These are phyloP conservation scores for Orthonyx spaldingii DNA, from an alignment of 2,113 vertebrate species.

Conservation along the genomic window DNA sequence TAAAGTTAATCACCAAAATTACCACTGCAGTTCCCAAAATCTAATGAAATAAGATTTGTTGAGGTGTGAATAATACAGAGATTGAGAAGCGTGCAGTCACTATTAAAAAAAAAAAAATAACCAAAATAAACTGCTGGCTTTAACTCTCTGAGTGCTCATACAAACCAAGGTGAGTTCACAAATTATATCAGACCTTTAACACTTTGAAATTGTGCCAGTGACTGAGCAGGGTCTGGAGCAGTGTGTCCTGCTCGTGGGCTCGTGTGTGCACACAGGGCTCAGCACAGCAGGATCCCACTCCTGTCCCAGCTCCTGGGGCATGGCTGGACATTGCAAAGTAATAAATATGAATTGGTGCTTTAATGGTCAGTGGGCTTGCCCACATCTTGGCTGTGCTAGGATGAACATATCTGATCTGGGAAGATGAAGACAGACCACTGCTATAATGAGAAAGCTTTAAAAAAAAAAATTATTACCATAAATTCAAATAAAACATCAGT, in stretches of 20 bases:
- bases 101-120: neutral
- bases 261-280: neutral
- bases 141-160: neutral
- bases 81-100: neutral
- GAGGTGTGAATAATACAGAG: slow-evolving; percentile 69
- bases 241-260: rapidly evolving
- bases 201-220: neutral
- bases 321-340: neutral
- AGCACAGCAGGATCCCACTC: rapidly evolving
- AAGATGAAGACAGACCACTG: neutral
- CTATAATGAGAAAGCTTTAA: neutral
- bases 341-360: neutral
- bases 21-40: slow-evolving; percentile 53
- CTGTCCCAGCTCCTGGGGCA: neutral
- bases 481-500: neutral
- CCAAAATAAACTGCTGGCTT: neutral
- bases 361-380: neutral
- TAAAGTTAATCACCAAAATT: slow-evolving; percentile 75
- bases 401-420: neutral
- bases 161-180: neutral
- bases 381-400: neutral
- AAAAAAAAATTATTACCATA: neutral
- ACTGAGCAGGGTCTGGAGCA: neutral
- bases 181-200: neutral
- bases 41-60: slow-evolving; percentile 67